Conservation (phyloP, 2,888 invertebrate genomes). For the Nemurella pictetii region DNA sequence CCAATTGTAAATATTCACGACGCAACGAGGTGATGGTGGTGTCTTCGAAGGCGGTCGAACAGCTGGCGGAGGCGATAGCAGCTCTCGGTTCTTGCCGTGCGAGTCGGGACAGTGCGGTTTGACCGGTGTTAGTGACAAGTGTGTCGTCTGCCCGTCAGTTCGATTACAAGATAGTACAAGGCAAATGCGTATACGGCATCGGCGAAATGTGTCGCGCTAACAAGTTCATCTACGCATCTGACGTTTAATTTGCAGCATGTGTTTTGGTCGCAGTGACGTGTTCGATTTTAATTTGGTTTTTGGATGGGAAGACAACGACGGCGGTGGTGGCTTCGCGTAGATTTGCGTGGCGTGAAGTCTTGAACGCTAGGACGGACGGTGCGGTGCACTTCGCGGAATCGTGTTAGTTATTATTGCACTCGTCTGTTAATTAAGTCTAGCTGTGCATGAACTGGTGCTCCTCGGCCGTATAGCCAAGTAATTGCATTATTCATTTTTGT, state of each 20-base stretch:
- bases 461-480: neutral
- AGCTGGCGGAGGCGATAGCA: neutral
- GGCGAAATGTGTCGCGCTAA: neutral
- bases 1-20: neutral
- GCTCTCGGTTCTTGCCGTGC: neutral
- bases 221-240: neutral
- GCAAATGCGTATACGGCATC: neutral
- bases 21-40: neutral
- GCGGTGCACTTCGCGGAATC: neutral
- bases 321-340: neutral
- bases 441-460: neutral
- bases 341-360: neutral
- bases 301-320: too few relatives aligned
- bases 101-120: neutral
- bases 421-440: neutral
- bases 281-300: neutral
- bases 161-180: too few relatives aligned
- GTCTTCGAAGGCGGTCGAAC: neutral
- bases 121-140: neutral
- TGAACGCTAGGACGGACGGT: neutral
- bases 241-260: neutral
- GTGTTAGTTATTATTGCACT: neutral
- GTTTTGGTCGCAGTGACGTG: neutral
- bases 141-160: neutral
- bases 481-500: neutral